These are phyloP conservation scores for Calameuta idolon DNA, from an alignment of 2,888 invertebrate species.

Conservation along the genomic window DNA sequence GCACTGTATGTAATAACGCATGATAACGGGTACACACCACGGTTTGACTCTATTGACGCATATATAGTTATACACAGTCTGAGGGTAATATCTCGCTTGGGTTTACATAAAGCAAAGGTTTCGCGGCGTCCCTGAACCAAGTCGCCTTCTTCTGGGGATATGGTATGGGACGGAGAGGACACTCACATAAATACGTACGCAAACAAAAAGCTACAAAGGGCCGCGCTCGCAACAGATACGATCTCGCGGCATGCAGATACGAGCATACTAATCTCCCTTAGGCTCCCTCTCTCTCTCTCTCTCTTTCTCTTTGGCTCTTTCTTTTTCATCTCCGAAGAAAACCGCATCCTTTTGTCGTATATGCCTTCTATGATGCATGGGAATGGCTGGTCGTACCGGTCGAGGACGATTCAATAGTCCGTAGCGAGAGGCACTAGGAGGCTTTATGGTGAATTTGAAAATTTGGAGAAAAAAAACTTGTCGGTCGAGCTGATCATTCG, in stretches of 20 bases:
- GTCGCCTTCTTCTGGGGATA: conserved; percentile 27
- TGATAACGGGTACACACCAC: neutral
- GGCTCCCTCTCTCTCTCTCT: conserved; percentile 28
- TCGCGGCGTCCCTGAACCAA: conserved; percentile 38
- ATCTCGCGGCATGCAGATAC: conserved; percentile 64
- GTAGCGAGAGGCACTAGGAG: neutral
- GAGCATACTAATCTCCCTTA: conserved; percentile 61
- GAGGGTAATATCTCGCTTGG: neutral
- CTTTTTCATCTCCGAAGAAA: conserved; percentile 28
- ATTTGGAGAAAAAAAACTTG: neutral
- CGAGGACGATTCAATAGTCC: neutral
- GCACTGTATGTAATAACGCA: neutral
- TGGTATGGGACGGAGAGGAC: conserved; percentile 31
- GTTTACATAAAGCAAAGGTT: conserved; percentile 53
- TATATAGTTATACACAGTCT: neutral
- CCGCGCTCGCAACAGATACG: conserved; percentile 61
- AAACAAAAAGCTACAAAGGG: conserved; percentile 62
- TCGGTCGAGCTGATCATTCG: neutral
- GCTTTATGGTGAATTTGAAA: neutral
- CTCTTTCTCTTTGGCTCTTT: conserved; percentile 9
- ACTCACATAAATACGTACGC: conserved; percentile 61
- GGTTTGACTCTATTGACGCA: neutral
- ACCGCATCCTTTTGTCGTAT: conserved; percentile 50
- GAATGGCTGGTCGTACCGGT: conserved; percentile 24
- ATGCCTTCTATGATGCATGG: conserved; percentile 56